Percentiles rank a stretch among this genome's conserved stretches.
Evolutionary conservation across 2,888 invertebrate species (phyloP).

Genomic region (Phytoseiulus persimilis): DNA sequence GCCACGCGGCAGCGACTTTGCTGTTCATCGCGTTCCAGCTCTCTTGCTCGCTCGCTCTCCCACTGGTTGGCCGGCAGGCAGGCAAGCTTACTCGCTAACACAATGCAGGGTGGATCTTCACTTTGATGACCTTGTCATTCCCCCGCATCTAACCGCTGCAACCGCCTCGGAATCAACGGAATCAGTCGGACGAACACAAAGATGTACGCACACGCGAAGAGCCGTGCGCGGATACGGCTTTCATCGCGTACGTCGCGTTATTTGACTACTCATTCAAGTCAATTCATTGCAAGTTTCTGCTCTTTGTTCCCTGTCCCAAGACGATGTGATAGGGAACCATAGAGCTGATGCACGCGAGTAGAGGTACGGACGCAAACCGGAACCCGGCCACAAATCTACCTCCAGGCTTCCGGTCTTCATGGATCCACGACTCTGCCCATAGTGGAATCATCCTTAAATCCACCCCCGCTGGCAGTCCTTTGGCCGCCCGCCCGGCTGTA

Average conservation of each 20-base stretch:
- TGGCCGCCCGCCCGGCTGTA: no score
- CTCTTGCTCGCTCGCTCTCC: not conserved
- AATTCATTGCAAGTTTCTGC: not conserved
- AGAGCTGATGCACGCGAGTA: no score
- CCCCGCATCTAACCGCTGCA: not conserved
- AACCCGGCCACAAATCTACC: no score
- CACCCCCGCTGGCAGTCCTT: no score
- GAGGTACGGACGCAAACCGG: no score
- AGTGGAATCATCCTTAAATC: no score
- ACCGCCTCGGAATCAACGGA: not conserved
- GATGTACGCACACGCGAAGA: not conserved
- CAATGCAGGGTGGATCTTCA: not conserved
- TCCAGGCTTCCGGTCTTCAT: no score
- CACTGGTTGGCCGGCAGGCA: not conserved
- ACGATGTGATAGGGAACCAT: not conserved
- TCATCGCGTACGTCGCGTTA: not conserved
- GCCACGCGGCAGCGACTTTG: not conserved
- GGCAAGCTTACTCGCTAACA: not conserved
- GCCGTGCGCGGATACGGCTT: not conserved
- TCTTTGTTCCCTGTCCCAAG: not conserved
- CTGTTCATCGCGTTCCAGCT: not conserved
- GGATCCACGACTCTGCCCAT: no score
- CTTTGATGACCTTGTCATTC: not conserved
- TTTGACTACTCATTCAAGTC: not conserved
- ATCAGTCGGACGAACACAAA: not conserved